Base-by-base conservation (phyloP, 2,113 vertebrate genomes). In the Pithys albifrons region DNA sequence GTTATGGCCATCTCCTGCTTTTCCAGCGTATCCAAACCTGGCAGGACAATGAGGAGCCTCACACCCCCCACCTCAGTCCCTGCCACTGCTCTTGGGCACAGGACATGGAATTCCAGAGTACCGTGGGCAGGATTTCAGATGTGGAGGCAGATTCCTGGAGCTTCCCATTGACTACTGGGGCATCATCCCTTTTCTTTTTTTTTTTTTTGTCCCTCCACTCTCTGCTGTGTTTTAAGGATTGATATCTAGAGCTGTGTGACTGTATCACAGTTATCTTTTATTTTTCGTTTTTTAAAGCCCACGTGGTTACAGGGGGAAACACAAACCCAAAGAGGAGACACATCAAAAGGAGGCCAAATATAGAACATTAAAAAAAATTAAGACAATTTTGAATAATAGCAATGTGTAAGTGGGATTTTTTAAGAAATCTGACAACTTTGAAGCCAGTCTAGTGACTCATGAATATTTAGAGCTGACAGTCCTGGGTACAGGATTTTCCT, bases 311-410 rank as follows among this genome's bases (percentile, higher is more conserved):
- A 87, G 81, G 65, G 81, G 85, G 81, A 89, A 94, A 85, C 65
- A 87, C 46, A 89, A 71, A 55, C 90, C 89, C 41, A 1, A 77
- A 64, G 83, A 93, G 75, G 33, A 77, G 1, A 1, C 48, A 70
- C 95, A 86, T 95, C 93, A 95, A 92, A 95, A 86, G 86, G 70
- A 86, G 89, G 45, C 81, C 90, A 94, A 94, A 91, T 91, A 87
- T 87, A 94, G 93, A 89, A 71, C 69, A 43, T 18, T 48, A 33
- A 23, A 19, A 75, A 62, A 71, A 70, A 85, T 19, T 6, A 87
- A 92, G 87, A 77, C 89, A 51, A 84, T 94, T 94, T 81, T 91
- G 72, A 91, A 89, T 95, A 89, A 93, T 37, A 79, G 49, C 91
- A 91, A 81, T 3, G 14, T 62, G 7, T 16, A 25, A 92, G 82